Base-by-base conservation (phyloP, 2,113 vertebrate genomes). In the Xiphias gladius region DNA sequence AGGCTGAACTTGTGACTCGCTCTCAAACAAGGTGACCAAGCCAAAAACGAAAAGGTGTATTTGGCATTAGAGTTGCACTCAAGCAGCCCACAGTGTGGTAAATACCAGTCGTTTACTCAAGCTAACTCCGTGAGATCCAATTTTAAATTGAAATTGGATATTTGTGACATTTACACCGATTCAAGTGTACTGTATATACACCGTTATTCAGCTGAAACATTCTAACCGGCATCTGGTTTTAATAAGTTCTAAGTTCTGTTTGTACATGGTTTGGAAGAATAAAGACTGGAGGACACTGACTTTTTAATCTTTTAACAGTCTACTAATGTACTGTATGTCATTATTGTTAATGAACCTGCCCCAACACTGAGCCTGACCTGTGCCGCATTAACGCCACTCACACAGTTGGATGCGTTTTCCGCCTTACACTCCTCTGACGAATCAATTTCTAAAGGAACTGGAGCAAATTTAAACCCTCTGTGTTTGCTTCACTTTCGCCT, bases 401-500 rank as follows among this genome's bases (percentile, higher is more conserved):
- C 66, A 57, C 32, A 24, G 52, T n/a, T 76, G 55, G 37, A 17
- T 58, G 43, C 3, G 5, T 24, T n/a, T 64, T 68, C 41, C 69
- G 5, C 54, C 58, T 69, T 63, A 26, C 62, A 9, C 43, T 68
- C 10, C 22, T 63, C 26, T 62, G 39, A 30, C 32, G 30, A 65
- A 37, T 78, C 77, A 32, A 52, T 55, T 76, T 76, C 50, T 13
- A 48, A 78, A 62, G 24, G 52, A 63, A 72, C 37, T 65, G 37
- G 1, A 48, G 41, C 12, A 11, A 11, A 48, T 70, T 39, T 50
- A 39, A 81, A 73, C 5, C 26, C 8, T 76, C 69, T 58, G n/a
- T 41, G 32, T 64, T 24, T 24, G 48, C 43, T 71, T 70, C 4
- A 59, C 26, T 28, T 7, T 64, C 30, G 16, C 54, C 30, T 2